Evolutionary conservation across 2,113 vertebrate species (phyloP).

Genomic region (Nesoenas mayeri): DNA sequence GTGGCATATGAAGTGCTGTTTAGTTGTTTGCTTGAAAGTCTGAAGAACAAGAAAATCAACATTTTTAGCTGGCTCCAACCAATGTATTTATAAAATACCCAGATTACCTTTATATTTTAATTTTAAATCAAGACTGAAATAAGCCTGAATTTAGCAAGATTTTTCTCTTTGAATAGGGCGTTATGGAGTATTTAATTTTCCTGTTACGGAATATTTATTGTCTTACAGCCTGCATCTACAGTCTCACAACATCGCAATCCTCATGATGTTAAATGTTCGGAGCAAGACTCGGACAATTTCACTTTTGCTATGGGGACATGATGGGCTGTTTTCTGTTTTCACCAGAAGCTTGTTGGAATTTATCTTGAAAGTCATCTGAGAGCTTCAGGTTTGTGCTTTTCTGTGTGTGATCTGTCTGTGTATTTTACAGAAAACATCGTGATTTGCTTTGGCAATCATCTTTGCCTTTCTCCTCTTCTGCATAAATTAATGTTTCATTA

Average conservation of each 20-base stretch:
- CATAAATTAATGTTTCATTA: neutral
- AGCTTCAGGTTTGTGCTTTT: neutral
- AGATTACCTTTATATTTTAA: neutral
- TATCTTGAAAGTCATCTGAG: neutral
- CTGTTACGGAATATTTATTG: neutral
- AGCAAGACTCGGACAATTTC: neutral
- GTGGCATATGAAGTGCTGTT: neutral
- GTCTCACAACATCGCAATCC: neutral
- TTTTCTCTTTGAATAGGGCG: neutral
- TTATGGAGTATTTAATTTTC: neutral
- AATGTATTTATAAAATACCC: neutral
- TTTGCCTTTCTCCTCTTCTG: neutral
- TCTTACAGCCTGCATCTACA: neutral
- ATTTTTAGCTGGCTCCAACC: neutral
- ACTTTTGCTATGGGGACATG: neutral
- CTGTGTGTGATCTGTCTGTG: accelerated
- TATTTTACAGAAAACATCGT: neutral
- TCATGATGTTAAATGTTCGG: neutral
- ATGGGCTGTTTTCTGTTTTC: neutral
- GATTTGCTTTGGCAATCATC: neutral
- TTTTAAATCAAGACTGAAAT: neutral
- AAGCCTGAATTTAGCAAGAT: neutral
- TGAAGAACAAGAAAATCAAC: neutral
- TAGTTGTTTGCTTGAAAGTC: neutral
- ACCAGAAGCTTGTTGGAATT: neutral